A percentile compares a stretch with the other conserved stretches of the same genome.
These are phyloP conservation scores for Sternotherus odoratus DNA, from an alignment of 2,797 vertebrate genomes.

Conservation along the genomic window DNA sequence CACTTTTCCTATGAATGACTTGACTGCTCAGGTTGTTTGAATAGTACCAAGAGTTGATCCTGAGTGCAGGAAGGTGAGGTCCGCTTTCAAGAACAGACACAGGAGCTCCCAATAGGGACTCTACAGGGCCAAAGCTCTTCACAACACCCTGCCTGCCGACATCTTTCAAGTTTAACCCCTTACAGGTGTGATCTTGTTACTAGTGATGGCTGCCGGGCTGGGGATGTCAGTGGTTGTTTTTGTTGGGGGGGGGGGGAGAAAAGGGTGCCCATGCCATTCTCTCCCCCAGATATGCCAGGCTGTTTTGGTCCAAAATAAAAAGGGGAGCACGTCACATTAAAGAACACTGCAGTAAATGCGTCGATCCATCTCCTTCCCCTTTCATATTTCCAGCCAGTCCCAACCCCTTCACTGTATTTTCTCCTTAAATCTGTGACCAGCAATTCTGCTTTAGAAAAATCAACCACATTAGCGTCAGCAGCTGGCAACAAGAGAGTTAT, in stretches of 20 bases:
- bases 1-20: not conserved
- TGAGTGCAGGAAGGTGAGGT: not conserved
- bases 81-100: not conserved
- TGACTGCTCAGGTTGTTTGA: not conserved
- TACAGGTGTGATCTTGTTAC: accelerated
- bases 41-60: accelerated
- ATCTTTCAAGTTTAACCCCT: accelerated
- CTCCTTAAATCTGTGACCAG: conserved; percentile 51
- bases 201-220: accelerated
- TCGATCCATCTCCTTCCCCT: not conserved
- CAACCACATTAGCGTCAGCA: not conserved
- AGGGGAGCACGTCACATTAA: accelerated
- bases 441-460: not conserved
- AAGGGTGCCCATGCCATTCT: not conserved
- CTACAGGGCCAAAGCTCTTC: not conserved
- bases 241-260: not conserved
- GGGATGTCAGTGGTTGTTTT: not conserved
- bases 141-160: not conserved
- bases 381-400: not conserved
- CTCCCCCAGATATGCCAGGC: not conserved
- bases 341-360: not conserved
- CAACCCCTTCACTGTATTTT: not conserved
- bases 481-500: not conserved
- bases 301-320: accelerated
- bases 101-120: not conserved